phyloP scores from a whole-genome alignment of 2,888 invertebrate genomes.

The Frankliniella intonsa region DNA sequence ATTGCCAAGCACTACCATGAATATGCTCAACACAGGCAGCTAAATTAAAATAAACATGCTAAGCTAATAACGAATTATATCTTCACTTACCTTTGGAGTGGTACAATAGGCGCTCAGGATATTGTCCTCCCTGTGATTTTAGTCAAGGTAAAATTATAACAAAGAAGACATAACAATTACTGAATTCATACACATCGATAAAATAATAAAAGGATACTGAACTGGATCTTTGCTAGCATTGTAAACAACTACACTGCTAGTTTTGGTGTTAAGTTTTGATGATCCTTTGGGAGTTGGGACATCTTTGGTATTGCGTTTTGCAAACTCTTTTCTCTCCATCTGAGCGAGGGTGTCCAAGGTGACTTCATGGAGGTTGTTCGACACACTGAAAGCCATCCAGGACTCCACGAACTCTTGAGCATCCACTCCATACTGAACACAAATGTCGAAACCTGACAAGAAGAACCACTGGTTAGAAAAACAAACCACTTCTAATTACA shows the following conservation, averaged over 20 bases:
- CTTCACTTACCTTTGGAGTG: slow-evolving; percentile 44
- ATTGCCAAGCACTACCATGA: not conserved
- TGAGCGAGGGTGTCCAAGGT: slow-evolving; percentile 55
- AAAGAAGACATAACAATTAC: not conserved
- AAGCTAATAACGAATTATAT: slow-evolving; percentile 28
- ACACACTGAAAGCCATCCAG: slow-evolving; percentile 73
- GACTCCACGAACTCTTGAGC: slow-evolving; percentile 68
- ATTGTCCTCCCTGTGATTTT: slow-evolving; percentile 8
- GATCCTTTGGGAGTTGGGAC: slow-evolving; percentile 27
- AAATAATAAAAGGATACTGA: slow-evolving; percentile 40
- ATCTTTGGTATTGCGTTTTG: slow-evolving; percentile 47
- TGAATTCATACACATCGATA: not conserved
- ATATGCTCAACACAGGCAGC: not conserved
- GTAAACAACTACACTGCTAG: slow-evolving; percentile 29
- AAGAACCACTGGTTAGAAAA: slow-evolving; percentile 29
- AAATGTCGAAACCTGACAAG: slow-evolving; percentile 57
- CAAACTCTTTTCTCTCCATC: slow-evolving; percentile 62
- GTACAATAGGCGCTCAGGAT: slow-evolving; percentile 35
- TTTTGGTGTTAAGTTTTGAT: not conserved
- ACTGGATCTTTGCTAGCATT: slow-evolving; percentile 39
- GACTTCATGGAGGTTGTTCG: slow-evolving; percentile 59
- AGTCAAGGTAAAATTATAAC: slow-evolving; percentile 7
- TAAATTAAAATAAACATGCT: slow-evolving; percentile 31
- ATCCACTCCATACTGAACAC: slow-evolving; percentile 56
- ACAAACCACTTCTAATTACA: slow-evolving; percentile 31